A percentile compares a stretch with the other conserved stretches of the same genome.
phyloP scores from a whole-genome alignment of 1,140 invertebrate genomes.

The Solen grandis region DNA sequence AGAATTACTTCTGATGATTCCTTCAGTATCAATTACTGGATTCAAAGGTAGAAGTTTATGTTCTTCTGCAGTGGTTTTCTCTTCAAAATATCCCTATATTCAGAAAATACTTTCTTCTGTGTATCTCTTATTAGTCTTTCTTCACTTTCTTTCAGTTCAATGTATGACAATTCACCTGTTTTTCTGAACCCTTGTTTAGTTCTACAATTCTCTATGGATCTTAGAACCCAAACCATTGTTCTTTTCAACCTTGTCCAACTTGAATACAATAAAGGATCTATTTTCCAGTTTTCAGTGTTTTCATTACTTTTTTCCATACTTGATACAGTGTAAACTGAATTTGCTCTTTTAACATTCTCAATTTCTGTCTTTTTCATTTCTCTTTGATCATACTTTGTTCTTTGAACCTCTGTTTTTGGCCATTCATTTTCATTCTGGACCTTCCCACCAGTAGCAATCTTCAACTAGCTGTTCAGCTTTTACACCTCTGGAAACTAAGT shows the following conservation, averaged over 20 bases:
- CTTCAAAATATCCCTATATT: not conserved
- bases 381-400: not conserved
- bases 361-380: not conserved
- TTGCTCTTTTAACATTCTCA: not conserved
- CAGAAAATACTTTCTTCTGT: not conserved
- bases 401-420: not conserved
- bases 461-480: not conserved
- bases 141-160: conserved; percentile 14
- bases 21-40: conserved; percentile 1
- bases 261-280: conserved; percentile 1
- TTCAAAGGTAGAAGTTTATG: conserved; percentile 17
- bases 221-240: conserved; percentile 8
- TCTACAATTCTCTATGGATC: conserved; percentile 8
- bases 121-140: not conserved
- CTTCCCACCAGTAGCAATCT: not conserved
- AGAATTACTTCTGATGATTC: conserved; percentile 3
- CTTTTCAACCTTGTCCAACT: not conserved
- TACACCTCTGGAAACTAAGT: not conserved
- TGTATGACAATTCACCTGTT: not conserved
- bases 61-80: not conserved
- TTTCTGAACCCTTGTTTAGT: not conserved
- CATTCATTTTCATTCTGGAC: not conserved
- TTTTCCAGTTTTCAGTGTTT: not conserved
- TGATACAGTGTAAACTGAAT: not conserved
- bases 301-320: not conserved